Conservation (phyloP, 2,113 vertebrate species). For the Seriola quinqueradiata region DNA sequence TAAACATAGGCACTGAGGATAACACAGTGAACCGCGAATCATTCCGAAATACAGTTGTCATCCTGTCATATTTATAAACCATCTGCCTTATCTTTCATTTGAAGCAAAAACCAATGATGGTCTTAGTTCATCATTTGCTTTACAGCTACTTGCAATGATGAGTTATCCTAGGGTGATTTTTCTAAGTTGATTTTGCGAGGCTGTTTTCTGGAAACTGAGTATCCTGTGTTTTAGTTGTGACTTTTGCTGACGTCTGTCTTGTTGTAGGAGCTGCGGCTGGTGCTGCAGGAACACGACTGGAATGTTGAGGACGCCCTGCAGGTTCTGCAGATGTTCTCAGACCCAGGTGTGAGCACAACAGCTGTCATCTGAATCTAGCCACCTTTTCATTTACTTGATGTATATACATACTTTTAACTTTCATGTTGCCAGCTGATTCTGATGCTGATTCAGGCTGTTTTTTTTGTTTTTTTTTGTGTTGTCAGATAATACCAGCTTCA, state of each 20-base stretch:
- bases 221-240: neutral
- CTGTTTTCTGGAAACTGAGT: neutral
- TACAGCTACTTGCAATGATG: neutral
- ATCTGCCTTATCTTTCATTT: too few relatives aligned
- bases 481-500: constrained; percentile 56
- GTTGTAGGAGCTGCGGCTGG: constrained; percentile 90
- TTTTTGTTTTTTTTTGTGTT: neutral
- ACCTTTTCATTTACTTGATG: neutral
- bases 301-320: constrained; percentile 90
- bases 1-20: neutral
- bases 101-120: too few relatives aligned
- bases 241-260: constrained; percentile 2
- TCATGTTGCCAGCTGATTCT: neutral
- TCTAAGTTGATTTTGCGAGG: neutral
- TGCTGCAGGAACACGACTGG: constrained; percentile 95
- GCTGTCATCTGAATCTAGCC: neutral
- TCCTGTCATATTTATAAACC: neutral
- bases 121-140: neutral
- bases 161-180: neutral
- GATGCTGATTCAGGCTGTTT: neutral
- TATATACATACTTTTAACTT: neutral
- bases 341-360: constrained; percentile 72
- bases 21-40: neutral
- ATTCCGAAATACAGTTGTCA: neutral
- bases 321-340: constrained; percentile 90